These are phyloP conservation scores for Balanococcus diminutus DNA, from an alignment of 2,888 invertebrate genomes.

Conservation along the genomic window DNA sequence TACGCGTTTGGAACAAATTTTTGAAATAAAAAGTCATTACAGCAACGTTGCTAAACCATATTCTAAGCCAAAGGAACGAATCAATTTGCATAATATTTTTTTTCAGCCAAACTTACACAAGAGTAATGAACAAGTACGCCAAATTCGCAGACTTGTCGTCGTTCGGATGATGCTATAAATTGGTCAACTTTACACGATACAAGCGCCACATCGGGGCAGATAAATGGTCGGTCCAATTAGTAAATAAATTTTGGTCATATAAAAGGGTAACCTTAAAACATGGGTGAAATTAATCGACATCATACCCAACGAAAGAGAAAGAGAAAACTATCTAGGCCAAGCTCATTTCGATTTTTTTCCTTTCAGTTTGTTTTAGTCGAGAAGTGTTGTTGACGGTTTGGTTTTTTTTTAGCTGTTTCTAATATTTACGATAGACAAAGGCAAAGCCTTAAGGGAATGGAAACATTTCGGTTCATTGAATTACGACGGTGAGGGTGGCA, in stretches of 20 bases:
- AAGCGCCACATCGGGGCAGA: not conserved
- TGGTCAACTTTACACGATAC: not conserved
- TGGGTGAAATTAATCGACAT: slow-evolving; percentile 24
- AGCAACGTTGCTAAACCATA: not conserved
- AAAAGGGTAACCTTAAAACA: not conserved
- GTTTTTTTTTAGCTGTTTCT: no score
- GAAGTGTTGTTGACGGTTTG: not conserved
- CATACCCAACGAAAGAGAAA: not conserved
- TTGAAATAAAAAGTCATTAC: not conserved
- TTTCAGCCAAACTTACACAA: not conserved
- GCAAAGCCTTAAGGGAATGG: not conserved
- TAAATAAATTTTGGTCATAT: not conserved
- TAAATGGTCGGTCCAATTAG: not conserved
- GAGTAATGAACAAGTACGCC: not conserved
- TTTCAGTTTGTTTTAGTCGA: slow-evolving; percentile 24
- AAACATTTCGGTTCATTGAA: not conserved
- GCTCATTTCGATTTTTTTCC: slow-evolving; percentile 3
- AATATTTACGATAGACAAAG: not conserved
- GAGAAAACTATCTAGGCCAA: slow-evolving; percentile 18
- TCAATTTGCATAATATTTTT: not conserved
- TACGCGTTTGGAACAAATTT: not conserved
- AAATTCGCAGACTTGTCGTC: not conserved
- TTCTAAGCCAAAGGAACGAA: not conserved
- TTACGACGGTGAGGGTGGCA: not conserved
- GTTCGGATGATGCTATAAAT: not conserved